Percentiles rank a stretch among this genome's conserved stretches.
Evolutionary conservation across 2,888 invertebrate genomes (phyloP).

Genomic region (Nymphalis c-album): DNA sequence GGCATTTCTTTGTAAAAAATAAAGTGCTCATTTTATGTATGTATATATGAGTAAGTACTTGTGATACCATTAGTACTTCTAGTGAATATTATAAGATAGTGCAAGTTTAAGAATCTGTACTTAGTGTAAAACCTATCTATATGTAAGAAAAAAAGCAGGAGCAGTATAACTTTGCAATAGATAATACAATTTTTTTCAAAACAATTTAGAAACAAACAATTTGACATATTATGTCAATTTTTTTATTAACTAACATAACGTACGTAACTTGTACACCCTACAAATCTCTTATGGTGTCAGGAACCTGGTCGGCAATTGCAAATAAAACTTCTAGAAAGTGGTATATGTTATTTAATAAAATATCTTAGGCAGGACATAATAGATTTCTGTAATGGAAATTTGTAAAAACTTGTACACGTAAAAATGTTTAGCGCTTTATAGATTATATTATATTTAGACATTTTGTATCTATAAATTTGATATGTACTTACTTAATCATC

Average conservation of each 20-base stretch:
- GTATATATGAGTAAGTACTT: constrained; percentile 44
- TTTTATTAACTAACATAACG: no score
- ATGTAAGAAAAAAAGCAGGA: background rate
- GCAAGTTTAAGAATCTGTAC: constrained; percentile 23
- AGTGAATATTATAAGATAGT: constrained; percentile 6
- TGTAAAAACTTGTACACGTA: constrained; percentile 24
- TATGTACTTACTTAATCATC: constrained; percentile 63
- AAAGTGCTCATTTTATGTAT: constrained; percentile 57
- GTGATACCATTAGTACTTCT: constrained; percentile 36
- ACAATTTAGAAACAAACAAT: no score
- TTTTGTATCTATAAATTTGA: constrained; percentile 54
- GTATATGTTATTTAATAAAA: no score
- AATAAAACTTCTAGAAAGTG: no score
- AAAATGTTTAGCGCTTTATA: constrained; percentile 50
- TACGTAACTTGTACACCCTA: no score
- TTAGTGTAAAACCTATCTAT: background rate
- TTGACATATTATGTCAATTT: no score
- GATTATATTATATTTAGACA: constrained; percentile 50
- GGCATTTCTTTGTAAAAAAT: constrained; percentile 65
- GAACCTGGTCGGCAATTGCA: no score
- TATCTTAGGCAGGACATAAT: background rate
- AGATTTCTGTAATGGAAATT: background rate
- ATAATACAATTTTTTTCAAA: no score
- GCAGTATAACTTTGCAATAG: no score
- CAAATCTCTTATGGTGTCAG: no score